Evolutionary conservation across 2,797 vertebrate genomes (phyloP).

Genomic region (Sebastes steindachneri): DNA sequence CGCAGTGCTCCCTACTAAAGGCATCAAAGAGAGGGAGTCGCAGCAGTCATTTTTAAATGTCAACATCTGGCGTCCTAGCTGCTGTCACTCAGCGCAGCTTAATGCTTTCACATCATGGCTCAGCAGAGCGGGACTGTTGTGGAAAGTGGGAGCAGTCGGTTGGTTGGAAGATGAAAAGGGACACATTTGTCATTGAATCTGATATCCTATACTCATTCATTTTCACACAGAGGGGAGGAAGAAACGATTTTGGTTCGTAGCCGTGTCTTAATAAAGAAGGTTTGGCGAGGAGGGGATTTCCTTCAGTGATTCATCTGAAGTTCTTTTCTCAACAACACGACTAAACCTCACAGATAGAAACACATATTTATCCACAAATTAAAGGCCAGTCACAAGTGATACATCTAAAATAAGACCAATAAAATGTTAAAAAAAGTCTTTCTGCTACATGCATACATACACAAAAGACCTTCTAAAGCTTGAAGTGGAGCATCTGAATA

Average conservation of each 20-base stretch:
- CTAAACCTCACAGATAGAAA: background rate
- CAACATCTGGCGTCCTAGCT: conserved; percentile 59
- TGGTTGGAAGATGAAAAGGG: conserved; percentile 33
- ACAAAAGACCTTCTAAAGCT: background rate
- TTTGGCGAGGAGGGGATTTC: background rate
- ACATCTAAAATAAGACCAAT: background rate
- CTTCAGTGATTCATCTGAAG: background rate
- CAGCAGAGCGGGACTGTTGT: conserved; percentile 43
- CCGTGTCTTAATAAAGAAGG: background rate
- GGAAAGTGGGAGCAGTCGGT: conserved; percentile 22
- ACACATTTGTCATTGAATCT: conserved; percentile 10
- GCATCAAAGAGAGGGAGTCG: conserved; percentile 46
- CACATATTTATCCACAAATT: background rate
- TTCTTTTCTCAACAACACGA: background rate
- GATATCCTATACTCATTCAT: background rate
- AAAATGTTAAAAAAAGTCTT: background rate
- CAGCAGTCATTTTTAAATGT: conserved; percentile 52
- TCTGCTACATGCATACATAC: background rate
- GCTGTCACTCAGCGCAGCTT: conserved; percentile 57
- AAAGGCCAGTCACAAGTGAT: background rate
- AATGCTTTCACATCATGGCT: conserved; percentile 57
- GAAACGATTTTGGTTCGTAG: background rate
- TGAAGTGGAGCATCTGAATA: background rate
- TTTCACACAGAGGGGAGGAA: background rate
- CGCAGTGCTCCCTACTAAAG: background rate